Evolutionary conservation across 2,113 vertebrate species (phyloP).

Genomic region (Myanophis thanlyinensis): DNA sequence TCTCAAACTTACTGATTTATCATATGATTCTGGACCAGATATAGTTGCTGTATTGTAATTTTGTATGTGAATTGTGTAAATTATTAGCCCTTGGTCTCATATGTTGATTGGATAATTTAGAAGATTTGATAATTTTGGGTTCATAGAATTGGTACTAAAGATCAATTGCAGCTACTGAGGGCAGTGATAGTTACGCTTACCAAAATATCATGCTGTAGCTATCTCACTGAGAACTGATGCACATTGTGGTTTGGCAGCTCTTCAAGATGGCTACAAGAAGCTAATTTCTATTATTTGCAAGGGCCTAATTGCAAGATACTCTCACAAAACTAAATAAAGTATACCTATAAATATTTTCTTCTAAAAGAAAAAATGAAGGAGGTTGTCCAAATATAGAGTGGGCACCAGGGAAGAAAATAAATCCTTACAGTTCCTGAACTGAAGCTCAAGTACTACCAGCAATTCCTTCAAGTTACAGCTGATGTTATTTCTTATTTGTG

Average conservation of each 20-base stretch:
- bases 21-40: background rate
- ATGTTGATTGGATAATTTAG: slow-evolving; percentile 2
- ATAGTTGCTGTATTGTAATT: background rate
- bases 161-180: slow-evolving; percentile 10
- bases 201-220: slow-evolving; percentile 17
- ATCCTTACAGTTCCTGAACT: background rate
- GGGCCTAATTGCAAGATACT: background rate
- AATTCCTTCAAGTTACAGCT: background rate
- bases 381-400: background rate
- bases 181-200: background rate
- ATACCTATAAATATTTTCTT: background rate
- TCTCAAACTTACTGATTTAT: background rate
- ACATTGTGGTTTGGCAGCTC: background rate
- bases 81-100: background rate
- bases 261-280: background rate
- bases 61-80: background rate
- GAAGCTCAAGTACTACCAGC: background rate
- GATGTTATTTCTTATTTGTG: background rate
- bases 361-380: background rate
- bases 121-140: slow-evolving; percentile 2
- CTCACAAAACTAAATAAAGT: background rate
- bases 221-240: background rate
- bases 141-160: background rate
- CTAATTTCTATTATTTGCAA: background rate
- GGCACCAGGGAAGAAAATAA: background rate